A percentile compares a stretch with the other conserved stretches of the same genome.
Conservation (phyloP, 2,888 invertebrate genomes). For the Syrista parreyssii region DNA sequence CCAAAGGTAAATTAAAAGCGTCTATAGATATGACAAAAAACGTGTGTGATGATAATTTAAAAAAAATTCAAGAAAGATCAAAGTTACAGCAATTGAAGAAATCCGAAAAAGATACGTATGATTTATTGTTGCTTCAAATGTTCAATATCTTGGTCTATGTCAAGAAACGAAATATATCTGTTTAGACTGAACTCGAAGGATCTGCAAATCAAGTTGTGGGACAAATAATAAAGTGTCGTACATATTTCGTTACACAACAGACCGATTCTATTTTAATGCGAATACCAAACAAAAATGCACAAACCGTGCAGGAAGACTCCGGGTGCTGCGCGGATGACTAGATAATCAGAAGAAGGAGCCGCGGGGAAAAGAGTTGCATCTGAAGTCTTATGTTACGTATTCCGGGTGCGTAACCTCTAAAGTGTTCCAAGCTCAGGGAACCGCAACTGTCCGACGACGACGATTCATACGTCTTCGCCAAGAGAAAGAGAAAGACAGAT, state of each 20-base stretch:
- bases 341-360: not conserved
- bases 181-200: no score
- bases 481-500: conserved; percentile 8
- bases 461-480: conserved; percentile 52
- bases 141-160: not conserved
- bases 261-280: not conserved
- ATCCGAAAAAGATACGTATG: not conserved
- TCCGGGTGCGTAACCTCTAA: conserved; percentile 56
- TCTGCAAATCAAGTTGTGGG: no score
- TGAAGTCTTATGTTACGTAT: conserved; percentile 59
- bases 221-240: not conserved
- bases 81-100: not conserved
- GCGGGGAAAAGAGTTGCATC: conserved; percentile 17
- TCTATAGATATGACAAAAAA: no score
- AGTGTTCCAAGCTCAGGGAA: conserved; percentile 48
- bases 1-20: no score
- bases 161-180: no score
- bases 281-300: not conserved
- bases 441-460: conserved; percentile 53
- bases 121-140: not conserved
- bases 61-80: not conserved
- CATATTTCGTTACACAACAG: not conserved
- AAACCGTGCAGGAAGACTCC: not conserved
- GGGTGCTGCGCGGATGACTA: not conserved
- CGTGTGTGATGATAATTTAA: not conserved